These are phyloP conservation scores for mouse (Mus musculus) DNA, from an alignment of 2,113 vertebrate genomes.

Conservation along the genomic window GRCm39 chr10:42455501-42456000, in stretches of 20 bases:
- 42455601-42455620: accelerated
- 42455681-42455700: neutral
- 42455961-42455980: slow-evolving; percentile 17
- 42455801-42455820: slow-evolving; percentile 92
- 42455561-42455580: neutral
- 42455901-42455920: neutral
- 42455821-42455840: slow-evolving; percentile 89
- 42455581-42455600: too few species aligned
- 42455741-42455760: slow-evolving; percentile 82
- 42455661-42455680: neutral
- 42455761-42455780: slow-evolving; percentile 99
- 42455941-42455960: slow-evolving; percentile 19
- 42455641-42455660: neutral
- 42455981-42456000: neutral
- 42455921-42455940: neutral
- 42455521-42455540: slow-evolving; percentile 85
- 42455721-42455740: slow-evolving; percentile 75
- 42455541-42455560: slow-evolving; percentile 8
- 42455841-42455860: slow-evolving; percentile 67
- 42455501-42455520: slow-evolving; percentile 92
- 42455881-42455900: slow-evolving; percentile 25
- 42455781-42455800: slow-evolving; percentile 99
- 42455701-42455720: slow-evolving; percentile 33
- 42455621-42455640: neutral
- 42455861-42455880: slow-evolving; percentile 67